Evolutionary conservation across 2,888 invertebrate species (phyloP), one percentile per base, ranked within the genome.

Genomic region (Brachyopa scutellaris): DNA sequence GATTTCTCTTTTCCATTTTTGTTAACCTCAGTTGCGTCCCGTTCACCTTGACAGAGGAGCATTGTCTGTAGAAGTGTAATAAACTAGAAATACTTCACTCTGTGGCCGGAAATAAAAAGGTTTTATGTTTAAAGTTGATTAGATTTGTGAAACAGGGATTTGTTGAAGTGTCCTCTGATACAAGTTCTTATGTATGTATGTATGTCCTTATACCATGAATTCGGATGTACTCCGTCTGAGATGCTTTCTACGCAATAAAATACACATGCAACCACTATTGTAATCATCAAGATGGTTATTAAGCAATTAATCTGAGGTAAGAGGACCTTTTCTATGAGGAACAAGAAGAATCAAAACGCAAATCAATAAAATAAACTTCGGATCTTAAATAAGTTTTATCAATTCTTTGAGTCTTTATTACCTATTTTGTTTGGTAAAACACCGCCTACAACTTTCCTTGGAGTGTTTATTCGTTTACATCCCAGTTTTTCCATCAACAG

Each of bases 101-200:
- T 38, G 31, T 42, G 21, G 31, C 19, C 66, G 29, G 66, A 42
- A 66, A 53, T 33, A n/a, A 11, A 21, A 15, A 55, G 23, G 36
- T 57, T 19, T 17, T 26, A 23, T 3, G 2, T n/a, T 40, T 7
- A 2, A 17, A 17, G 26, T 45, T 47, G 47, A 57, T 42, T n/a
- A 55, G 17, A 7, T 19, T 33, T 42, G n/a, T 19, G 11, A 11
- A n/a, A 9, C 3, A n/a, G n/a, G n/a, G n/a, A n/a, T n/a, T n/a
- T n/a, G n/a, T n/a, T n/a, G n/a, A n/a, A n/a, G n/a, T n/a, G n/a
- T n/a, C n/a, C n/a, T n/a, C n/a, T n/a, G n/a, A n/a, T n/a, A n/a
- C n/a, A n/a, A n/a, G n/a, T n/a, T n/a, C 6, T 40, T 40, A 6
- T 9, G 15, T 26, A 17, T n/a, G 1, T 3, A n/a, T 17, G 13